phyloP scores from a whole-genome alignment of 2,888 invertebrate species.

The Elmis aenea region DNA sequence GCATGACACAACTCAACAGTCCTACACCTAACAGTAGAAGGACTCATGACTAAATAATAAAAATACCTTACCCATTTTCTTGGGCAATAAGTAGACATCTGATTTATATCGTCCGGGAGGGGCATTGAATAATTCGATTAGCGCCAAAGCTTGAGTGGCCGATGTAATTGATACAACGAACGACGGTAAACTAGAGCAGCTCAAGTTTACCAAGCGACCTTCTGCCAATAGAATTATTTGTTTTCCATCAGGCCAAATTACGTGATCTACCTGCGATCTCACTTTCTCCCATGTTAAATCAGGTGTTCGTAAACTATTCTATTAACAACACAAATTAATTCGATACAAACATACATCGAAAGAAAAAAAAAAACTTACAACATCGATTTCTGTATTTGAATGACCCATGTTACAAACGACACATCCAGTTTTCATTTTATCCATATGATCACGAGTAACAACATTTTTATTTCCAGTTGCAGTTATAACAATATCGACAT shows the following conservation, averaged over 20 bases:
- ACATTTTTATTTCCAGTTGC: constrained; percentile 98
- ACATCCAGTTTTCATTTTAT: constrained; percentile 93
- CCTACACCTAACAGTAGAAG: too few species aligned
- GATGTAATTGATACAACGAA: constrained; percentile 98
- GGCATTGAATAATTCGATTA: constrained; percentile 96
- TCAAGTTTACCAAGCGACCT: constrained; percentile 91
- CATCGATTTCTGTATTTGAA: constrained; percentile 94
- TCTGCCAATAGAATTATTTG: constrained; percentile 90
- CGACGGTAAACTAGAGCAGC: constrained; percentile 95
- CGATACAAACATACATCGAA: neutral
- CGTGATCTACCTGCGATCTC: constrained; percentile 95
- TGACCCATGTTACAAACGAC: constrained; percentile 97
- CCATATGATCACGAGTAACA: constrained; percentile 91
- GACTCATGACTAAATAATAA: too few species aligned
- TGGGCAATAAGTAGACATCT: constrained; percentile 95
- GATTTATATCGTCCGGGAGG: constrained; percentile 92
- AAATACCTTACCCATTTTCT: constrained; percentile 97
- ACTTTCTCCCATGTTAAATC: constrained; percentile 97
- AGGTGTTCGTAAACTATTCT: constrained; percentile 86
- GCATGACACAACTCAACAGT: too few species aligned
- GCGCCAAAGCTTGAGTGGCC: constrained; percentile 92
- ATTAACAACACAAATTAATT: neutral
- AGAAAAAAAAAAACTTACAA: constrained; percentile 57
- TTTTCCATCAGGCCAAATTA: constrained; percentile 97
- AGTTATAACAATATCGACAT: constrained; percentile 94